Conservation (phyloP, 2,113 vertebrate species). For the Accipiter virgatus region DNA sequence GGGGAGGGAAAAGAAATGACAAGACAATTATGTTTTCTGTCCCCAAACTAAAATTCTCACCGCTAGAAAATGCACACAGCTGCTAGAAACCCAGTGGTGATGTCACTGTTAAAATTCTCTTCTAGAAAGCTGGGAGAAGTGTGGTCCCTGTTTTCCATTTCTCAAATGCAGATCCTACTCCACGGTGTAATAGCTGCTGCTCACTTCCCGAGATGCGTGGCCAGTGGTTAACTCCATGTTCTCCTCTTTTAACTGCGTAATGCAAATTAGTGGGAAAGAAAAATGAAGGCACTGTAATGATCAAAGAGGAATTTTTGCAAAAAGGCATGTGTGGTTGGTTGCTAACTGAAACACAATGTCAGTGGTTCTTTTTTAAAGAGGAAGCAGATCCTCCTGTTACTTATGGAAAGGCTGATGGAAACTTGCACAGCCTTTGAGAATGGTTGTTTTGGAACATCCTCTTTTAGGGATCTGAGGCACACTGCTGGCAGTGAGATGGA, state of each 20-base stretch:
- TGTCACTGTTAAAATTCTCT: neutral
- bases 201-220: neutral
- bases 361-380: neutral
- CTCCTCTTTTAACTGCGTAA: neutral
- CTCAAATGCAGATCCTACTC: neutral
- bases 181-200: neutral
- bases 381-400: neutral
- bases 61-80: neutral
- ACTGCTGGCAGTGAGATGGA: neutral
- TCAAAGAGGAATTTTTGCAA: neutral
- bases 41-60: neutral
- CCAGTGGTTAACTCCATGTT: neutral
- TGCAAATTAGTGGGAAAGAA: neutral
- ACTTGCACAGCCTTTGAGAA: neutral
- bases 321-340: slow-evolving; percentile 8
- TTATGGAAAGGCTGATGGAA: neutral
- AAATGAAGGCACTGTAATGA: slow-evolving; percentile 12
- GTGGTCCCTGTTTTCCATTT: neutral
- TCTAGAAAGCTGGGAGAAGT: neutral
- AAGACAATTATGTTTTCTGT: neutral
- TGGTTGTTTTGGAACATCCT: neutral
- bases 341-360: slow-evolving; percentile 34
- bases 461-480: neutral
- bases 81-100: neutral
- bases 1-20: neutral